Conservation (phyloP, 2,113 vertebrate genomes). For the Eublepharis macularius region DNA sequence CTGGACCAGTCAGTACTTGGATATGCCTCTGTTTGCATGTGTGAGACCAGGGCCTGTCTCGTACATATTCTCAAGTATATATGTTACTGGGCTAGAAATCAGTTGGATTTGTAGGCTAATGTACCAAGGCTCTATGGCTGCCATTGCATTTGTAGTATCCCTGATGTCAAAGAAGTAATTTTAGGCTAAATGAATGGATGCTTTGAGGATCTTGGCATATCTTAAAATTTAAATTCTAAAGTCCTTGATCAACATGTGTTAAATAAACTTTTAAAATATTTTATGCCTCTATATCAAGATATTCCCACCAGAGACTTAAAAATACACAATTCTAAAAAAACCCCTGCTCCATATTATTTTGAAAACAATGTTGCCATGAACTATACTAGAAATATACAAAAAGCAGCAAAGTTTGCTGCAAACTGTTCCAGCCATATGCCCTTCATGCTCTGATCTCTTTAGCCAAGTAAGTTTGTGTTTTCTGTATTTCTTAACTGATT, state of each 20-base stretch:
- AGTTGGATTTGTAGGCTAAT: neutral
- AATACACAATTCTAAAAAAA: neutral
- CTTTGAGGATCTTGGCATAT: neutral
- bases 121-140: neutral
- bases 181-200: too few relatives aligned
- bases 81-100: too few relatives aligned
- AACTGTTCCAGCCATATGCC: neutral
- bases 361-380: neutral
- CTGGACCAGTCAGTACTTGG: too few relatives aligned
- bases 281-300: neutral
- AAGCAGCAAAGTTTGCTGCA: neutral
- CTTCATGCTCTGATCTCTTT: neutral
- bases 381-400: neutral
- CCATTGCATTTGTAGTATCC: neutral
- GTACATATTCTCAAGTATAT: too few relatives aligned
- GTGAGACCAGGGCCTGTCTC: too few relatives aligned
- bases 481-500: neutral
- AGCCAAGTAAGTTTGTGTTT: constrained; percentile 1
- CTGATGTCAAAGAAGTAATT: neutral
- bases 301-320: neutral
- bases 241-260: neutral
- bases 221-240: neutral
- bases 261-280: neutral
- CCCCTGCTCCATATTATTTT: neutral
- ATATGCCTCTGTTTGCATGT: too few relatives aligned